These are phyloP conservation scores for Blastobasis lacticolella DNA, from an alignment of 2,888 invertebrate genomes.

Conservation along the genomic window DNA sequence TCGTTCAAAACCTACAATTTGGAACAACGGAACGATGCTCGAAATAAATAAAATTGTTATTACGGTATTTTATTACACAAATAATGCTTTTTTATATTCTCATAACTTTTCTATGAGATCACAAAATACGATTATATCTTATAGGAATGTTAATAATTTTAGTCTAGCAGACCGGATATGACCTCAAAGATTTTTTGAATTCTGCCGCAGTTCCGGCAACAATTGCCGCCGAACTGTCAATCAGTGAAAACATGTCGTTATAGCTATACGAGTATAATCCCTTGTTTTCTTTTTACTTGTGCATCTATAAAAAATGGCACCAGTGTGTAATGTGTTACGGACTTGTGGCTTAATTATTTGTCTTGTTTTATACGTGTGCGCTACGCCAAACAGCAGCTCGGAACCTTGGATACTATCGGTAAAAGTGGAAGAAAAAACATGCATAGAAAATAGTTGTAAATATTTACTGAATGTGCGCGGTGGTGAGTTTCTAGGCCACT, in stretches of 20 bases:
- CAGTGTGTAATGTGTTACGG: slow-evolving; percentile 49
- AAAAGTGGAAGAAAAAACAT: slow-evolving; percentile 35
- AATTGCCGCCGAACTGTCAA: slow-evolving; percentile 63
- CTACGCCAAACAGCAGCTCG: slow-evolving; percentile 22
- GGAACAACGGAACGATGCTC: too few relatives aligned
- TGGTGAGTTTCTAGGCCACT: slow-evolving; percentile 56
- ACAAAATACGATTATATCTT: neutral
- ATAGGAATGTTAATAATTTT: neutral
- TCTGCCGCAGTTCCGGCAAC: slow-evolving; percentile 59
- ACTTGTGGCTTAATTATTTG: slow-evolving; percentile 63
- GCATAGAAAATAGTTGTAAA: slow-evolving; percentile 53
- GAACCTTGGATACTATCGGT: slow-evolving; percentile 46
- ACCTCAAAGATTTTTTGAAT: slow-evolving; percentile 27
- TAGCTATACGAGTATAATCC: slow-evolving; percentile 22
- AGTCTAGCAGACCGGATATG: slow-evolving; percentile 37
- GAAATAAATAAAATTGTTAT: too few relatives aligned
- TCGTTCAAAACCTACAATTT: too few relatives aligned
- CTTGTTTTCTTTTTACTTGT: slow-evolving; percentile 39
- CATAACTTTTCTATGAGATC: neutral
- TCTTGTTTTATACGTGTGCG: slow-evolving; percentile 41
- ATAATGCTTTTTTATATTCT: neutral
- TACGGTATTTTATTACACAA: neutral
- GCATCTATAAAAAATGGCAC: slow-evolving; percentile 44
- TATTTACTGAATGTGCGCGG: slow-evolving; percentile 59
- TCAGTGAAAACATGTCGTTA: slow-evolving; percentile 50